Percentiles rank a stretch among this genome's conserved stretches.
Evolutionary conservation across 2,797 vertebrate genomes (phyloP).

Genomic region (Heliangelus exortis): DNA sequence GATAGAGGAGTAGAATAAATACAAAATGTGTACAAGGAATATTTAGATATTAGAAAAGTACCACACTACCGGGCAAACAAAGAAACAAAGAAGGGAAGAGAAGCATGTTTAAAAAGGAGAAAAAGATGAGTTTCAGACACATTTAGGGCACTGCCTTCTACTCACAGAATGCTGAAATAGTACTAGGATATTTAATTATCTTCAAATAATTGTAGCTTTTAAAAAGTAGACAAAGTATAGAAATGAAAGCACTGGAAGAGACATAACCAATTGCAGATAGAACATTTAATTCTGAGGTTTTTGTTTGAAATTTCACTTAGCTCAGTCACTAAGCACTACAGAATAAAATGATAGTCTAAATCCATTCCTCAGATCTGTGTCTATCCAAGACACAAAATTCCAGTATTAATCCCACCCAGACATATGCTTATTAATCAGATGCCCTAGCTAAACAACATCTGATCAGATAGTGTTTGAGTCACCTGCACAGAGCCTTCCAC

Average conservation of each 20-base stretch:
- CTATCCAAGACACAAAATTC: neutral
- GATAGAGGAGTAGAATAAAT: neutral
- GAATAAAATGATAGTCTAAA: neutral
- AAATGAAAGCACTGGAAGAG: neutral
- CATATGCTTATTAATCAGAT: neutral
- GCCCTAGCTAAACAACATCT: neutral
- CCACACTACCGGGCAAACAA: neutral
- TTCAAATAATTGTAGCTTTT: neutral
- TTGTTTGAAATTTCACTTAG: neutral
- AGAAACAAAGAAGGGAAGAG: neutral
- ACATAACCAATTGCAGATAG: neutral
- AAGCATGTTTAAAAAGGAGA: neutral
- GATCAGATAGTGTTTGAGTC: neutral
- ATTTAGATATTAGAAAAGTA: neutral
- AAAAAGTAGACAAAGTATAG: neutral
- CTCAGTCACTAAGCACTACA: neutral
- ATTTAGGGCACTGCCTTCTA: neutral
- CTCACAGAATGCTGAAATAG: neutral
- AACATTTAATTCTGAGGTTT: neutral
- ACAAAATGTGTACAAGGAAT: rapidly evolving
- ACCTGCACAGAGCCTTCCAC: neutral
- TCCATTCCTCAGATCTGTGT: neutral
- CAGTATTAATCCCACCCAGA: neutral
- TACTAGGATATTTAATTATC: neutral
- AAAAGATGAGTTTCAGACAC: neutral